phyloP scores from a whole-genome alignment of 2,888 invertebrate species.

The Taphrorychus bicolor region DNA sequence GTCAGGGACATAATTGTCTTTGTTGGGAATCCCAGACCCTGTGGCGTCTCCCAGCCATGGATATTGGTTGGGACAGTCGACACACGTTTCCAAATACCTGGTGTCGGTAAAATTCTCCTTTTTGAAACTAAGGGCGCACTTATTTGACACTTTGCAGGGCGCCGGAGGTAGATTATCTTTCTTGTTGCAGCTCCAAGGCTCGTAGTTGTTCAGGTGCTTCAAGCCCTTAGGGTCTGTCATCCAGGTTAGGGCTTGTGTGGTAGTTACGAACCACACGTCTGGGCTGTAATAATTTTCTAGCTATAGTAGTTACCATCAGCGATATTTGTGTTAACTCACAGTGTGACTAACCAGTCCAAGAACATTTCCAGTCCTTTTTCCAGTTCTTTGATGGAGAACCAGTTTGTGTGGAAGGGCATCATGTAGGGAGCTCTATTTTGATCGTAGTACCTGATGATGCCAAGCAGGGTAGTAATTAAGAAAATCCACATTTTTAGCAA shows the following conservation, averaged over 20 bases:
- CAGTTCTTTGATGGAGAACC: slow-evolving; percentile 90
- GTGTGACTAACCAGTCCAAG: slow-evolving; percentile 77
- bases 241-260: slow-evolving; percentile 89
- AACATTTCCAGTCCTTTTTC: slow-evolving; percentile 86
- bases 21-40: slow-evolving; percentile 80
- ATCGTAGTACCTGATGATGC: slow-evolving; percentile 82
- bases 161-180: slow-evolving; percentile 72
- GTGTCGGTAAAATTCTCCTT: slow-evolving; percentile 79
- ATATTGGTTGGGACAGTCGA: slow-evolving; percentile 82
- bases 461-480: too few relatives aligned
- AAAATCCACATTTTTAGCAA: too few relatives aligned
- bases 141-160: slow-evolving; percentile 81
- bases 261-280: slow-evolving; percentile 87
- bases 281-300: slow-evolving; percentile 62
- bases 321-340: slow-evolving; percentile 64
- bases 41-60: slow-evolving; percentile 91
- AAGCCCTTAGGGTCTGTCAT: slow-evolving; percentile 83
- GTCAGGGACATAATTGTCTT: slow-evolving; percentile 82
- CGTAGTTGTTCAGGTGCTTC: slow-evolving; percentile 73
- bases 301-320: background rate
- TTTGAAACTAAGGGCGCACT: slow-evolving; percentile 84
- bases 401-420: slow-evolving; percentile 97
- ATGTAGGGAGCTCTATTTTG: slow-evolving; percentile 91
- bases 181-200: slow-evolving; percentile 83
- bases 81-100: slow-evolving; percentile 87